Percentiles rank a stretch among this genome's conserved stretches.
phyloP scores from a whole-genome alignment of 1,140 invertebrate genomes.

The Drosophila kohkoa region DNA sequence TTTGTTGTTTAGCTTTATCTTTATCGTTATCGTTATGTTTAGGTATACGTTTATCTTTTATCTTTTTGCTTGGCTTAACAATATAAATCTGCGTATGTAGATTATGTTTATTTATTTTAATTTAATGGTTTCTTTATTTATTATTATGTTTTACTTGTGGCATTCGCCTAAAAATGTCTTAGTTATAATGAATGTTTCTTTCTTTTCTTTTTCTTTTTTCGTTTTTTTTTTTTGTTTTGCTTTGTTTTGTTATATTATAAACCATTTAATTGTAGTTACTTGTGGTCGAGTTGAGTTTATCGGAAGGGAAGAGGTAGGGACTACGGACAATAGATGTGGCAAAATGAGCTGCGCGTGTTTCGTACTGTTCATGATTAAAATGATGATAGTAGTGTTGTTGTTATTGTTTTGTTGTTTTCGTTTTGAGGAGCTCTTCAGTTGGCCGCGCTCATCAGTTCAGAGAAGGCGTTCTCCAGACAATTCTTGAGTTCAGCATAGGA shows the following conservation, averaged over 20 bases:
- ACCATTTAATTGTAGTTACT: slow-evolving; percentile 72
- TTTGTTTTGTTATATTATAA: slow-evolving; percentile 47
- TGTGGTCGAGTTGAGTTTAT: slow-evolving; percentile 58
- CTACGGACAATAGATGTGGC: slow-evolving; percentile 27
- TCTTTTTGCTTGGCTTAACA: slow-evolving; percentile 66
- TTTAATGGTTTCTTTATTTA: slow-evolving; percentile 28
- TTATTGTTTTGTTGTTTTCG: background rate
- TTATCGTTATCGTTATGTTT: slow-evolving; percentile 25
- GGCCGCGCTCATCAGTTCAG: slow-evolving; percentile 90
- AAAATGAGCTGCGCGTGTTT: slow-evolving; percentile 68
- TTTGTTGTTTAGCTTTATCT: slow-evolving; percentile 5
- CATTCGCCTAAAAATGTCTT: slow-evolving; percentile 71
- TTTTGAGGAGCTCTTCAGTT: slow-evolving; percentile 61
- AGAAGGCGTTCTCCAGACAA: slow-evolving; percentile 96
- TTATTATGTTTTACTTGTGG: slow-evolving; percentile 36
- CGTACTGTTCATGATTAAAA: slow-evolving; percentile 20
- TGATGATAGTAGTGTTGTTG: slow-evolving; percentile 16
- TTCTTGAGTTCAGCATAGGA: slow-evolving; percentile 97
- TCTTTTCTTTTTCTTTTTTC: slow-evolving; percentile 9
- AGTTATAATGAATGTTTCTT: slow-evolving; percentile 76
- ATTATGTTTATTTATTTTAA: slow-evolving; percentile 25
- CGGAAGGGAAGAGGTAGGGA: slow-evolving; percentile 37
- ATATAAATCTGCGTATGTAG: slow-evolving; percentile 70
- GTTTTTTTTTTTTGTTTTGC: background rate
- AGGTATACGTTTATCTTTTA: slow-evolving; percentile 20